Evolutionary conservation across 2,113 vertebrate species (phyloP).

Genomic region (Phaetusa simplex): DNA sequence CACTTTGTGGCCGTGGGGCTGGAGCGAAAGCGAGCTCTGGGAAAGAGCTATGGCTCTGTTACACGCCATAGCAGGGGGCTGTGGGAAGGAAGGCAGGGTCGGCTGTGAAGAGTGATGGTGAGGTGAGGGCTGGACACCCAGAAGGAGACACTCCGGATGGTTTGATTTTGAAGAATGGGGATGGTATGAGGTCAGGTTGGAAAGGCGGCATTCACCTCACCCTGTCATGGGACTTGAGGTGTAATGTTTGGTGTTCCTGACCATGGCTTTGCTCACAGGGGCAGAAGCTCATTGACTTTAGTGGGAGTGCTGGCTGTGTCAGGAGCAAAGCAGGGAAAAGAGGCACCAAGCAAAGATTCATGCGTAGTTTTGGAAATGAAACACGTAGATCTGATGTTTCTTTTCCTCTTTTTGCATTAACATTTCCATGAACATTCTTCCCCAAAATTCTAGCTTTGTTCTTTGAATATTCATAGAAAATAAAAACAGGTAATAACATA

Average conservation of each 20-base stretch:
- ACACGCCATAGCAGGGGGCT: not conserved
- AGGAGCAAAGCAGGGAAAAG: rapidly evolving
- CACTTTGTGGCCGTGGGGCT: not conserved
- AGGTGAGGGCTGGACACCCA: not conserved
- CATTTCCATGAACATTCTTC: not conserved
- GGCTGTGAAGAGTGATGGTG: not conserved
- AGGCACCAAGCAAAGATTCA: not conserved
- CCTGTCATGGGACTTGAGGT: constrained; percentile 27
- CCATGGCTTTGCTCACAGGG: not conserved
- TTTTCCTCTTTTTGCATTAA: not conserved
- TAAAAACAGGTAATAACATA: not conserved
- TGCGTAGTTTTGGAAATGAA: not conserved
- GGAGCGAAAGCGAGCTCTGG: not conserved
- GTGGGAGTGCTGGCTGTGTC: rapidly evolving
- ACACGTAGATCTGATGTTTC: not conserved
- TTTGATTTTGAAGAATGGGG: constrained; percentile 32
- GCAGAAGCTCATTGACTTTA: not conserved
- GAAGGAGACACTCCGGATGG: constrained; percentile 28
- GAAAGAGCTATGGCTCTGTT: constrained; percentile 47
- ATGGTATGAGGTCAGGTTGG: constrained; percentile 16
- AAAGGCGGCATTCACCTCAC: constrained; percentile 10
- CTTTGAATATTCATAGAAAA: not conserved
- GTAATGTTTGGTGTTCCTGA: constrained; percentile 34
- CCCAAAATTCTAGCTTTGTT: not conserved
- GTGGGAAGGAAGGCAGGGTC: constrained; percentile 1